A percentile compares a stretch with the other conserved stretches of the same genome.
Conservation (phyloP, 2,888 invertebrate species). For the Resseliella maxima region DNA sequence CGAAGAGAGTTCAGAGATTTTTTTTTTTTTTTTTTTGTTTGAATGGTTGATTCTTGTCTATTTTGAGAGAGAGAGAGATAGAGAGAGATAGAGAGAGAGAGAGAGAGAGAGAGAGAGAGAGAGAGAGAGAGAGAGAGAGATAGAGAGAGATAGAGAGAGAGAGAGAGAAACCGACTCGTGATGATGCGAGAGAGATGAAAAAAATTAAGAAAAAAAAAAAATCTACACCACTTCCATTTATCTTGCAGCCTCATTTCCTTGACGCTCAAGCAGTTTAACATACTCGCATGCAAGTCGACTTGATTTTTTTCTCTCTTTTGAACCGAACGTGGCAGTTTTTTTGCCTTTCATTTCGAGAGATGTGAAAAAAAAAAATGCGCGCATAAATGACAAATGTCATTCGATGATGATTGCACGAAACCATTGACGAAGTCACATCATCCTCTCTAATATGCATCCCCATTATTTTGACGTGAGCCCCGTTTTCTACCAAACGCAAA, state of each 20-base stretch:
- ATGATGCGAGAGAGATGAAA: not conserved
- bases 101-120: no score
- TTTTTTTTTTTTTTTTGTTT: not conserved
- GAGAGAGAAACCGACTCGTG: not conserved
- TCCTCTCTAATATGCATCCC: not conserved
- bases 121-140: not conserved
- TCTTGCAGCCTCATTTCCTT: slow-evolving; percentile 21
- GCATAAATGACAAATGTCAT: slow-evolving; percentile 36
- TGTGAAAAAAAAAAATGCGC: not conserved
- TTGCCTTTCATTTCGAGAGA: not conserved
- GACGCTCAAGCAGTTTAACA: not conserved
- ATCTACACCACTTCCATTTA: not conserved
- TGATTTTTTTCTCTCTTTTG: not conserved
- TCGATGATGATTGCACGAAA: not conserved
- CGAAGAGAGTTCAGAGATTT: not conserved
- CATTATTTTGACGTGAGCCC: no score
- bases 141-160: no score
- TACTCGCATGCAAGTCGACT: not conserved
- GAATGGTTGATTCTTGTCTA: not conserved
- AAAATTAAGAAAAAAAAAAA: not conserved
- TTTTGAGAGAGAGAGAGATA: not conserved
- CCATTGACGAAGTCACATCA: slow-evolving; percentile 7
- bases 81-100: no score
- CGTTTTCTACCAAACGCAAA: not conserved
- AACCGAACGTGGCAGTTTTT: not conserved